Base-by-base conservation (phyloP, 2,888 invertebrate species). In the Papilio elwesi region DNA sequence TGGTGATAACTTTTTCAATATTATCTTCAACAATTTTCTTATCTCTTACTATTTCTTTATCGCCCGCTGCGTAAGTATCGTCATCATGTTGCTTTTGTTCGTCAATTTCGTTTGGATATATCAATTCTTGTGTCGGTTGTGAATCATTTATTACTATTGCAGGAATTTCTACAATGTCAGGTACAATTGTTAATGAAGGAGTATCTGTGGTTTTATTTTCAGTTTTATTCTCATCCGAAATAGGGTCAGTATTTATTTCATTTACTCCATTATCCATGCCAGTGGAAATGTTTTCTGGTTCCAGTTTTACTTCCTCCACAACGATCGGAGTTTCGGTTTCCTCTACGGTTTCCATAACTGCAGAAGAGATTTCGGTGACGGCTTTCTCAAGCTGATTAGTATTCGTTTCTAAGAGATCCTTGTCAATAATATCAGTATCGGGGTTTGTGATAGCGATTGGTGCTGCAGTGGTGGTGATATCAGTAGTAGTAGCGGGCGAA, bases 401-500 rank as follows among this genome's bases (percentile, higher is more conserved):
- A 57, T 66, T 73, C 1, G 55, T 13, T 36, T 67, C 15, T 26
- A 38, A 11, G 55, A 26, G 8, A 53, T 78, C 69, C 38, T 75
- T 62, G 38, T 76, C 75, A 53, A 52, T 53, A 76, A 76, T 79
- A 72, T 84, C 83, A 72, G 78, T 74, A 78, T 83, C 85, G 82
- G 81, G 81, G 79, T 84, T 82, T 76, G 83, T 79, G 78, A 81
- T 83, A 80, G 85, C 77, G 76, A 82, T 80, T 72, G 82, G 85
- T 84, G 87, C 80, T 79, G 85, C 80, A 79, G 83, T 84, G 83
- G 83, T 80, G 79, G 85, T 85, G 68, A 75, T 76, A 82, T 87
- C 90, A 82, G 90, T 83, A 80, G 87, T 87, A 86, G 90, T 91
- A 89, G 86, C 83, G 85, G 89, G 88, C 85, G 90, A 88, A 90